A percentile compares a stretch with the other conserved stretches of the same genome.
Evolutionary conservation across 2,113 vertebrate genomes (phyloP).

Genomic region (Pagrus major): DNA sequence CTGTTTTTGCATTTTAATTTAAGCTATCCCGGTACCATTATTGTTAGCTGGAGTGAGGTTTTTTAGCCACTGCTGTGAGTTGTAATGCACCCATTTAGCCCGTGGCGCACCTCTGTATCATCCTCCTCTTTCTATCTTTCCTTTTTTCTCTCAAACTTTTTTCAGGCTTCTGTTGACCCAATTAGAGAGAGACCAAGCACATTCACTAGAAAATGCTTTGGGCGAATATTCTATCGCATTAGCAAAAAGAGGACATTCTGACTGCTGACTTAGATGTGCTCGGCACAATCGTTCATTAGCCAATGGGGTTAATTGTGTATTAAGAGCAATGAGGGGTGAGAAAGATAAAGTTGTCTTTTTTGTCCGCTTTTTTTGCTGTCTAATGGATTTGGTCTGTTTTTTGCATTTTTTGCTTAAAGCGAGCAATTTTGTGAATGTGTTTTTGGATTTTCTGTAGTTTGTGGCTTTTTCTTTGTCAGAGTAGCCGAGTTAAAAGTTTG

Average conservation of each 20-base stretch:
- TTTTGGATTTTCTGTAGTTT: not conserved
- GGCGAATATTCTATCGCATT: constrained; percentile 58
- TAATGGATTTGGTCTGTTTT: constrained; percentile 5
- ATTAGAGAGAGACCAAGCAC: constrained; percentile 52
- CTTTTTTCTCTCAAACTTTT: constrained; percentile 45
- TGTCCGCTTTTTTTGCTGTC: not conserved
- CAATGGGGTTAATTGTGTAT: constrained; percentile 46
- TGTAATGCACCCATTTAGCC: constrained; percentile 51
- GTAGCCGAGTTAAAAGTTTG: not conserved
- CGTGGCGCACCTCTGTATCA: constrained; percentile 28
- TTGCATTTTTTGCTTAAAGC: constrained; percentile 18
- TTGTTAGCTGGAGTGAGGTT: constrained; percentile 37
- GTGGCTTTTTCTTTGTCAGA: not conserved
- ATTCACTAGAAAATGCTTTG: constrained; percentile 48
- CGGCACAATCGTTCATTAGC: constrained; percentile 47
- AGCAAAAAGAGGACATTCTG: constrained; percentile 56
- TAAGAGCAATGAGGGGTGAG: constrained; percentile 31
- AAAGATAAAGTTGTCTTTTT: constrained; percentile 24
- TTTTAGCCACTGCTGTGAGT: constrained; percentile 29
- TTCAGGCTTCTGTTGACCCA: constrained; percentile 63
- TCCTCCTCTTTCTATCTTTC: constrained; percentile 37
- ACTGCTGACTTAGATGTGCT: constrained; percentile 50
- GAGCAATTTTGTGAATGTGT: not conserved
- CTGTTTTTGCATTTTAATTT: constrained; percentile 43
- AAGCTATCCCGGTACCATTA: constrained; percentile 26